phyloP scores from a whole-genome alignment of 1,140 invertebrate genomes.

The Druon quercuslanigerum region DNA sequence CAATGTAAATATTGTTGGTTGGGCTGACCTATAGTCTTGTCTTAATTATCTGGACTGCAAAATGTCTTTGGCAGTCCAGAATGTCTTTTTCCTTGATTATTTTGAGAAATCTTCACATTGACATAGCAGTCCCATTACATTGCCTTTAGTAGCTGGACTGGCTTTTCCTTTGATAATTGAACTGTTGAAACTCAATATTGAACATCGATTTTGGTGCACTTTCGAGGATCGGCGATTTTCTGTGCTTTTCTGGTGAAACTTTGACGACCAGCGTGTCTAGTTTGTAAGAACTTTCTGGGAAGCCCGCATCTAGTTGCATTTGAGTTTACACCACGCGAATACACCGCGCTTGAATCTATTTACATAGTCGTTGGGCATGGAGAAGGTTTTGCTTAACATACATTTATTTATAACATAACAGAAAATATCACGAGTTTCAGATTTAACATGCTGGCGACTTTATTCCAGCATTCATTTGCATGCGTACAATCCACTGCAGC shows the following conservation, averaged over 20 bases:
- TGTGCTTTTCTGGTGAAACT: constrained; percentile 13
- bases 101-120: no score
- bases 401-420: neutral
- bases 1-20: no score
- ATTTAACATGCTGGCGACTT: neutral
- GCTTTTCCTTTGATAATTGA: no score
- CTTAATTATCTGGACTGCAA: no score
- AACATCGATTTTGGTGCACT: no score
- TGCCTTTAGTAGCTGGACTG: no score
- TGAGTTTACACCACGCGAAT: neutral
- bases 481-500: constrained; percentile 35
- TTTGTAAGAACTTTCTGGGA: neutral
- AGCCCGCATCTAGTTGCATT: constrained; percentile 3
- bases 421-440: neutral
- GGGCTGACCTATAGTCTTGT: no score
- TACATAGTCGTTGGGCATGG: neutral
- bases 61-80: no score
- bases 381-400: neutral
- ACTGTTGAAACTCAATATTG: no score
- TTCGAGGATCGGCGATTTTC: no score
- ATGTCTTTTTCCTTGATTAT: no score
- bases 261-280: neutral
- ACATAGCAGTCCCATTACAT: no score
- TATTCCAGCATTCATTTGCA: constrained; percentile 37
- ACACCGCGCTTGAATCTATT: neutral